Conservation (phyloP, 1,140 invertebrate genomes). For the Tetramorium simillimum region DNA sequence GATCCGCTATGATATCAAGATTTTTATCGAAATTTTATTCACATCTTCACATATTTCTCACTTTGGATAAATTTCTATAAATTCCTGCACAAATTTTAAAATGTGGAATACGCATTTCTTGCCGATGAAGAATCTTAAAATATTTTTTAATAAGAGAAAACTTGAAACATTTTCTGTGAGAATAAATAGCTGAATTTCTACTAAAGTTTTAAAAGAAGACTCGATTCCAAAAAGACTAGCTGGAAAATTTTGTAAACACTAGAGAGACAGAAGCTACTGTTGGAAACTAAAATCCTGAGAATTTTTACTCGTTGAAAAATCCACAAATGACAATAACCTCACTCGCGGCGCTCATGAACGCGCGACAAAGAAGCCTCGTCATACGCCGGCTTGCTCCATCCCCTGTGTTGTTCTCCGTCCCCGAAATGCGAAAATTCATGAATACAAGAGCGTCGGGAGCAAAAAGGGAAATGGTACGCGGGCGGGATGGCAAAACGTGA, state of each 20-base stretch:
- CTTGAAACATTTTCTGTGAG: not conserved
- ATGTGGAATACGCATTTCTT: not conserved
- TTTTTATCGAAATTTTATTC: conserved; percentile 2
- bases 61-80: not conserved
- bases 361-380: conserved; percentile 4
- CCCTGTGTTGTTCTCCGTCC: not conserved
- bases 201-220: not conserved
- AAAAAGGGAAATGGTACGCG: conserved; percentile 33
- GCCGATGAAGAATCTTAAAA: not conserved
- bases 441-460: conserved; percentile 45
- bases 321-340: not conserved
- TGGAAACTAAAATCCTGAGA: not conserved
- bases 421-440: conserved; percentile 63
- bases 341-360: not conserved
- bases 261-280: not conserved
- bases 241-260: conserved; percentile 2
- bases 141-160: not conserved
- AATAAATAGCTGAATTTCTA: not conserved
- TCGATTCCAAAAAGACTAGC: not conserved
- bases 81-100: not conserved
- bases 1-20: not conserved
- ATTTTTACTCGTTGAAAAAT: conserved; percentile 9
- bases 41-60: not conserved
- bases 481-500: conserved; percentile 37
- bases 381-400: not conserved